Evolutionary conservation across 2,113 vertebrate species (phyloP).

Genomic region (Boulengeromyrus knoepffleri): DNA sequence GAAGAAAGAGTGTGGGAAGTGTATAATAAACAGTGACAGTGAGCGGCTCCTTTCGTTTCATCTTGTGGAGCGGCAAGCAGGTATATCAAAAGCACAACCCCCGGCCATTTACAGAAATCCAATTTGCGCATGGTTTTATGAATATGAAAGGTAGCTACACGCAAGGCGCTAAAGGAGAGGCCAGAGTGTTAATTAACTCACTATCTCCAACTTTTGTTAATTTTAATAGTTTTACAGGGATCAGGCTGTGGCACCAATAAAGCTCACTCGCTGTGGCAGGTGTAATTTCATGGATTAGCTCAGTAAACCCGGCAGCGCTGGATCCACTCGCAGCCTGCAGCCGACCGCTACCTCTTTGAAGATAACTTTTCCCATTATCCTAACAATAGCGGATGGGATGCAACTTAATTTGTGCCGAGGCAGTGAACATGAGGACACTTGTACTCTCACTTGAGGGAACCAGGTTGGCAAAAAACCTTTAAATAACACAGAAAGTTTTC

Average conservation of each 20-base stretch:
- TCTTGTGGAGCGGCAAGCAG: conserved; percentile 31
- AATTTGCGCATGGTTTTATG: conserved; percentile 30
- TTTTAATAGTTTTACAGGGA: conserved; percentile 56
- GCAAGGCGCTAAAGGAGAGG: conserved; percentile 52
- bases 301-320: conserved; percentile 19
- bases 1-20: not conserved
- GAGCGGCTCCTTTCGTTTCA: conserved; percentile 23
- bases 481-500: conserved; percentile 28
- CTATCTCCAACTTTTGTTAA: conserved; percentile 65
- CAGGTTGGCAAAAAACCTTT: conserved; percentile 5
- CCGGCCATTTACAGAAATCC: conserved; percentile 37
- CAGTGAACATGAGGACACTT: conserved; percentile 26
- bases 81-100: conserved; percentile 30
- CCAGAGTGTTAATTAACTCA: conserved; percentile 67
- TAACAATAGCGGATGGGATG: conserved; percentile 61
- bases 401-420: conserved; percentile 57
- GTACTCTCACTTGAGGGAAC: conserved; percentile 35
- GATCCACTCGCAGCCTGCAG: conserved; percentile 43
- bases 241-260: conserved; percentile 22
- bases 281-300: conserved; percentile 74
- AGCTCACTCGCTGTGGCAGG: conserved; percentile 53
- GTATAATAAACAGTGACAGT: conserved; percentile 15
- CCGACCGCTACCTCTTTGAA: conserved; percentile 61
- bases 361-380: conserved; percentile 72
- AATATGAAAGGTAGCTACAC: conserved; percentile 63